Percentiles rank a stretch among this genome's conserved stretches.
Evolutionary conservation across 2,888 invertebrate genomes (phyloP).

Genomic region (Thumatha senex): DNA sequence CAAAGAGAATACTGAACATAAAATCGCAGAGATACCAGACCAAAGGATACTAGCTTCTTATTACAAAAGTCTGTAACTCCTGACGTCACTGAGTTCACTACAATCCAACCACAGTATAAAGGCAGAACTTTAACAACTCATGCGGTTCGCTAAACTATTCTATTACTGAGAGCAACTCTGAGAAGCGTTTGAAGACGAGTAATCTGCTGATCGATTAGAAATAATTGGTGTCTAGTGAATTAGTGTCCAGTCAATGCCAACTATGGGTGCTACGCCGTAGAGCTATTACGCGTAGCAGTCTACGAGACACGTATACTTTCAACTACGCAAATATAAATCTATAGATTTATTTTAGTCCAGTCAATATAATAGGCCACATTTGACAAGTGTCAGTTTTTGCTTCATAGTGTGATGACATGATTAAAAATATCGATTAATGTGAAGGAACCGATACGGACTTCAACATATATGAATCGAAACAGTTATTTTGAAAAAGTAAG

Average conservation of each 20-base stretch:
- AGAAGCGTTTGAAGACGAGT: not conserved
- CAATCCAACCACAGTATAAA: no score
- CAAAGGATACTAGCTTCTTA: slow-evolving; percentile 5
- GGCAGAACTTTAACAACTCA: not conserved
- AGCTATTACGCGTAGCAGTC: not conserved
- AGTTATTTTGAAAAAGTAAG: no score
- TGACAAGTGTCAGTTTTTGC: no score
- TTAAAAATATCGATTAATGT: no score
- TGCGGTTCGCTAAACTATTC: not conserved
- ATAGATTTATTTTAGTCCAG: no score
- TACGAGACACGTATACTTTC: not conserved
- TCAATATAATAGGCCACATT: no score
- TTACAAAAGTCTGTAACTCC: not conserved
- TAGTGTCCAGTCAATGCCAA: not conserved
- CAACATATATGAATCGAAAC: no score
- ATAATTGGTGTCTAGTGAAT: not conserved
- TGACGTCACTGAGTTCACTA: slow-evolving; percentile 3
- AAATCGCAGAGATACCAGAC: slow-evolving; percentile 11
- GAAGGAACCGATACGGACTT: no score
- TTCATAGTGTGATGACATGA: no score
- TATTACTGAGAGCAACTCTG: not conserved
- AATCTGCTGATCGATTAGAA: slow-evolving; percentile 1
- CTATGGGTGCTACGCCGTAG: not conserved
- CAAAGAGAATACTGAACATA: slow-evolving; percentile 17
- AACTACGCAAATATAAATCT: no score